phyloP scores from a whole-genome alignment of 2,113 vertebrate genomes.

The Chaetops frenatus region DNA sequence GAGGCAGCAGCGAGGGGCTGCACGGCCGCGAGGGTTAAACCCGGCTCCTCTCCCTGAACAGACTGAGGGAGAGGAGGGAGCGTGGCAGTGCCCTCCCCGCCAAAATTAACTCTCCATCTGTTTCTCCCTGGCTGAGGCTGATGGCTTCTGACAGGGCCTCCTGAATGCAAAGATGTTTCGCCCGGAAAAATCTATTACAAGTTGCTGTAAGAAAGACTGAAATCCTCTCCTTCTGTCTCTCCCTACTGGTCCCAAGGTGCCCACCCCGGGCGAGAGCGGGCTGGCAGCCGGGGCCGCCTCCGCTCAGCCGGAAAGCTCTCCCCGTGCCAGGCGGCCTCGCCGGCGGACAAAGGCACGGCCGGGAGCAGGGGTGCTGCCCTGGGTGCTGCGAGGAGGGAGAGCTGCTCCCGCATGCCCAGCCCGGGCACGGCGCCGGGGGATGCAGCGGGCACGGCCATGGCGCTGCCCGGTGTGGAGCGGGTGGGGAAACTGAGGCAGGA shows the following conservation, averaged over 20 bases:
- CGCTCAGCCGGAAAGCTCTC: constrained; percentile 7
- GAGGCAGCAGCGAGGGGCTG: neutral
- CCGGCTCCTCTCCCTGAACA: neutral
- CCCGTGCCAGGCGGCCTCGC: neutral
- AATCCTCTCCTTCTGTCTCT: constrained; percentile 48
- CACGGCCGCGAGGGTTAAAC: neutral
- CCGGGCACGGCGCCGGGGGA: fast-evolving
- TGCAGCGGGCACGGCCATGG: fast-evolving
- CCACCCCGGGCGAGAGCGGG: constrained; percentile 30
- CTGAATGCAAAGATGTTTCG: constrained; percentile 57
- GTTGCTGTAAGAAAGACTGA: constrained; percentile 63
- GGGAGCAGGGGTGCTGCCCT: neutral
- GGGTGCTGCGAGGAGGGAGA: neutral
- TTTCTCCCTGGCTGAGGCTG: constrained; percentile 52
- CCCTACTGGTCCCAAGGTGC: constrained; percentile 18
- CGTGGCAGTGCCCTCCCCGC: neutral
- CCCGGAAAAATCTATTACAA: constrained; percentile 37
- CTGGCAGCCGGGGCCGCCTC: constrained; percentile 11
- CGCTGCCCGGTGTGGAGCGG: neutral
- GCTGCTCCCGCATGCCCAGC: neutral
- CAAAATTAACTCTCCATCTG: constrained; percentile 67
- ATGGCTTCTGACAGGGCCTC: constrained; percentile 66
- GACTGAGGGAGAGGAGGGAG: neutral
- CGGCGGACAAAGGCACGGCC: neutral
- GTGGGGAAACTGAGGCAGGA: neutral